These are phyloP conservation scores for Camponotus floridanus DNA, from an alignment of 1,140 invertebrate species.

Conservation along the genomic window DNA sequence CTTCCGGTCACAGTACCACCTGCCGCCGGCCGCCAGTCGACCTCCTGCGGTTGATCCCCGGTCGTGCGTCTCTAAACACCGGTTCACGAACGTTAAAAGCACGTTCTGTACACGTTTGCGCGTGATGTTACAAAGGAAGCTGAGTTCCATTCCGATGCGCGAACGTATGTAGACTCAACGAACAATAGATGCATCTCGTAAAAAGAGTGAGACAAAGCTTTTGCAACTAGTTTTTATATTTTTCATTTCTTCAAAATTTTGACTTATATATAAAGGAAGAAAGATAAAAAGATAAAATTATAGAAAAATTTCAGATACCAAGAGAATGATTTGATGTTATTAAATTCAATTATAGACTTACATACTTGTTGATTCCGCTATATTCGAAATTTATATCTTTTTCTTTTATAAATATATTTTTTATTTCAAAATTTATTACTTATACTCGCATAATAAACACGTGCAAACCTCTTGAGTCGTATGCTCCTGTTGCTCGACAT, in stretches of 20 bases:
- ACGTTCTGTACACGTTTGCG: conserved; percentile 30
- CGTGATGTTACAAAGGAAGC: conserved; percentile 49
- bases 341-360: background rate
- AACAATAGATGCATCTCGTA: conserved; percentile 19
- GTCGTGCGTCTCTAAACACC: conserved; percentile 81
- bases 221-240: background rate
- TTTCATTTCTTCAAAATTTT: background rate
- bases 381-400: background rate
- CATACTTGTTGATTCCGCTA: background rate
- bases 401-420: too few species aligned
- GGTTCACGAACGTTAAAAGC: conserved; percentile 50
- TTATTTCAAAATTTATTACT: background rate
- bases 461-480: conserved; percentile 92
- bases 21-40: conserved; percentile 87
- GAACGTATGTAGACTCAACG: conserved; percentile 41
- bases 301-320: background rate
- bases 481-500: conserved; percentile 95
- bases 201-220: background rate
- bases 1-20: conserved; percentile 85
- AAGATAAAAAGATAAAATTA: background rate
- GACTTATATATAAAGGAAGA: too few species aligned
- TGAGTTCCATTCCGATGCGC: conserved; percentile 35
- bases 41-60: conserved; percentile 86
- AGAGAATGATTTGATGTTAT: background rate
- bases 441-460: background rate